Evolutionary conservation across 2,888 invertebrate species (phyloP), one percentile per base, ranked within the genome.

Genomic region (Venusia cambrica): DNA sequence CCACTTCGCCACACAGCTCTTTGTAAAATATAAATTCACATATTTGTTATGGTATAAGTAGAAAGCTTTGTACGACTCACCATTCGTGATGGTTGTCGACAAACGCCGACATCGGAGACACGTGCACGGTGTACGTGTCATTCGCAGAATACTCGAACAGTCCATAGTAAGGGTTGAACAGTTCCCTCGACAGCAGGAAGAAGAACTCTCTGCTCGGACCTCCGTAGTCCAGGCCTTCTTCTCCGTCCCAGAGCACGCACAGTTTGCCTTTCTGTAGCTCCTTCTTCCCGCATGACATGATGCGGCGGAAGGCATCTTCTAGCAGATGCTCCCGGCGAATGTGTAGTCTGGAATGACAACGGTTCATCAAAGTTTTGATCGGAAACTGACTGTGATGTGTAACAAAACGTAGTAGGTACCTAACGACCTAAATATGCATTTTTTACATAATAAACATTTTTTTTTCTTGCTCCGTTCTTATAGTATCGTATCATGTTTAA

Each of bases 141-240:
- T 97, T 97, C 24, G 98, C 98, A 0, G 98, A 97, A 74, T 99
- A 99, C 83, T 99, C 98, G 78, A 99, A 99, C 39, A 98, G 90
- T 0, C 98, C 98, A 62, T 99, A 98, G 78, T 98, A 98, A 0
- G 99, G 99, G 89, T 99, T 98, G 87, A 99, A 99, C 4, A 99
- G 90, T 73, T 99, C 97, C 31, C 98, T 89, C 0, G 98, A 98
- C n/a, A 99, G 88, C 12, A 99, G 91, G 80, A 98, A 98, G 91
- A 99, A 99, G 87, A 99, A 98, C 84, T 99, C 99, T 12, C 98
- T 89, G 5, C 97, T 97, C 1, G 98, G 98, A 1, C 99, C 99
- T 21, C 99, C 98, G 76, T 99, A 99, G 87, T 99, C 99, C 38
- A 99, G 84, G 13, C 98, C 98, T 73, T 98, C 98, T 72, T 99